Conservation (phyloP, 2,797 vertebrate genomes). For the Danio jaintianensis region DNA sequence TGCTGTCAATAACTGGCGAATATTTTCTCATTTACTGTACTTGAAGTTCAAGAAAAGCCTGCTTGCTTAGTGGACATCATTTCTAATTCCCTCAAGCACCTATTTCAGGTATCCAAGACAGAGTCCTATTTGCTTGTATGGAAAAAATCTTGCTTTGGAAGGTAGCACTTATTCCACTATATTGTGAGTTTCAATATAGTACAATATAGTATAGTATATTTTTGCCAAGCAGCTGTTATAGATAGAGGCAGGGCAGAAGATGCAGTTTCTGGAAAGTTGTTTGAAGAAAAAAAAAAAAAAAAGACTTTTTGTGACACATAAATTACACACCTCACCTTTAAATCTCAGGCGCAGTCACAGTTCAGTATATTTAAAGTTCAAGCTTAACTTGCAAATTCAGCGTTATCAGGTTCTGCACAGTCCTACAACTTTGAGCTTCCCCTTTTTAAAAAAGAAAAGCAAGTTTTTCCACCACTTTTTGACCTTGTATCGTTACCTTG, state of each 20-base stretch:
- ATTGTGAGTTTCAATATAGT: not conserved
- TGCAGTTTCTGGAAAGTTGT: not conserved
- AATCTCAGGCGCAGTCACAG: not conserved
- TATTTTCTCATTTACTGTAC: not conserved
- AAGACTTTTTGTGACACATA: not conserved
- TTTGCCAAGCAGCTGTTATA: not conserved
- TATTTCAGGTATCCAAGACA: too few species aligned
- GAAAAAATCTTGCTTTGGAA: too few species aligned
- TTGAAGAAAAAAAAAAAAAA: not conserved
- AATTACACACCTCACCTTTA: conserved; percentile 15
- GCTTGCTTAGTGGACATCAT: not conserved
- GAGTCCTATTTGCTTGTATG: too few species aligned
- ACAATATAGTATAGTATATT: not conserved
- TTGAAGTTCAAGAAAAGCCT: not conserved
- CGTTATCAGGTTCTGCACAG: not conserved
- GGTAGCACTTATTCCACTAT: too few species aligned
- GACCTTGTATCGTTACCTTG: conserved; percentile 50
- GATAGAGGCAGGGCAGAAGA: not conserved
- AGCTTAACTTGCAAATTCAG: conserved; percentile 1
- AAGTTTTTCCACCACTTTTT: conserved; percentile 48
- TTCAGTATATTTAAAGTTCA: conserved; percentile 37
- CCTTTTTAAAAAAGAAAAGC: conserved; percentile 20
- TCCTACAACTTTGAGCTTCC: not conserved
- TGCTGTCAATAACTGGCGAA: not conserved
- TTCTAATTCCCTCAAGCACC: too few species aligned